Evolutionary conservation across 2,113 vertebrate genomes (phyloP), one percentile per base, ranked within the genome.

Genomic region (Oreochromis niloticus): DNA sequence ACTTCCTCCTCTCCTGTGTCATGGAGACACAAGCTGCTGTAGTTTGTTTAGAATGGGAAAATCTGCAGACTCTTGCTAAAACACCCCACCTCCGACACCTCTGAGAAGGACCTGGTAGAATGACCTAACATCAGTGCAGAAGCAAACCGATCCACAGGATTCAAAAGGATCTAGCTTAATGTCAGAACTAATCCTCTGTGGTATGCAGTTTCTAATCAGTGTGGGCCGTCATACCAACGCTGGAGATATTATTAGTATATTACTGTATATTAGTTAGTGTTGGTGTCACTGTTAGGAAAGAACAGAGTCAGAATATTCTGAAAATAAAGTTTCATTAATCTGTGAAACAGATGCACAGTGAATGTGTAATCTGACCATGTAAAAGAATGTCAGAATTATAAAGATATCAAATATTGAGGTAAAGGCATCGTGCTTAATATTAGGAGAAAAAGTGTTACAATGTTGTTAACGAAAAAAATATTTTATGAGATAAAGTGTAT

Each of bases 281-380:
- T 48, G 16, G n/a, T 7, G 24, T 14, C 36, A 41, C 83, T 27
- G 66, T 57, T 13, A 19, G 56, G 9, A 34, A 41, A 54, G 7
- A 14, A 43, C 12, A 19, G 27, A 71, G 50, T 43, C 9, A 8
- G 10, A 39, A 79, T 11, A 6, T 17, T 61, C 17, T 32, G 43
- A 82, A n/a, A 82, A 36, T 36, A 9, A 79, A 85, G 41, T 43
- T 68, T 12, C n/a, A 46, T 16, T 80, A 14, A 16, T 16, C 4
- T 24, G 30, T 43, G 22, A 56, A n/a, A 71, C 36, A 27, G 79
- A 17, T 81, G 80, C 27, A 63, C 73, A 48, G 27, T 79, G 48
- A 54, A 34, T 2, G 2, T 34, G 10, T 30, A 0, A 52, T 54
- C 10, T 54, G 32, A 81, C 36, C 5, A 22, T 46, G 59, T 19